Evolutionary conservation across 2,113 vertebrate genomes (phyloP).

Genomic region (Drymodes brunneopygia): DNA sequence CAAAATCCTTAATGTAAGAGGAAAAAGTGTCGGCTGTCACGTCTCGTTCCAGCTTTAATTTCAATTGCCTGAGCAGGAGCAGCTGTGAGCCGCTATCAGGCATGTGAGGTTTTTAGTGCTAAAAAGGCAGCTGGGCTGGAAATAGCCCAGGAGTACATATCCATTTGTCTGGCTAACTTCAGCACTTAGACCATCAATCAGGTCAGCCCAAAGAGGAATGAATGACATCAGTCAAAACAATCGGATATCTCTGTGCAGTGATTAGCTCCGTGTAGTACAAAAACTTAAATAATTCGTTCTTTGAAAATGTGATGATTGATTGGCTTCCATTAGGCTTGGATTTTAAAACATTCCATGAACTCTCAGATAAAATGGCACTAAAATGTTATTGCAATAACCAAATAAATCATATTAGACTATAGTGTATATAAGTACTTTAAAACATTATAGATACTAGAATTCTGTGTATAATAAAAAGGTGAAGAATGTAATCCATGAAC

Average conservation of each 20-base stretch:
- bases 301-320: constrained; percentile 80
- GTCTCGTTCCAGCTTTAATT: constrained; percentile 48
- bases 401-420: constrained; percentile 70
- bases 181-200: constrained; percentile 69
- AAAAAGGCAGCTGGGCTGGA: constrained; percentile 72
- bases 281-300: constrained; percentile 75
- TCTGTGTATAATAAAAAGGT: constrained; percentile 73
- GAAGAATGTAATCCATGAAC: constrained; percentile 61
- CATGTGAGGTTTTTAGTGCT: constrained; percentile 54
- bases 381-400: constrained; percentile 74
- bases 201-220: constrained; percentile 60
- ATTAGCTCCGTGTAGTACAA: constrained; percentile 66
- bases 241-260: constrained; percentile 65
- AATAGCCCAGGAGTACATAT: constrained; percentile 54
- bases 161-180: constrained; percentile 70
- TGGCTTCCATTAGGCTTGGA: constrained; percentile 74
- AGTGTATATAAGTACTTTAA: constrained; percentile 71
- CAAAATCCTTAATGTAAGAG: constrained; percentile 62
- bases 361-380: constrained; percentile 74
- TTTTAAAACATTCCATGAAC: constrained; percentile 74
- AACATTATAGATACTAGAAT: constrained; percentile 68
- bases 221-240: constrained; percentile 77
- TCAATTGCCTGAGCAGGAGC: constrained; percentile 53
- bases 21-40: constrained; percentile 58
- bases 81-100: constrained; percentile 63